Base-by-base conservation (phyloP, 1,140 invertebrate genomes). In the Pomacea maculata region DNA sequence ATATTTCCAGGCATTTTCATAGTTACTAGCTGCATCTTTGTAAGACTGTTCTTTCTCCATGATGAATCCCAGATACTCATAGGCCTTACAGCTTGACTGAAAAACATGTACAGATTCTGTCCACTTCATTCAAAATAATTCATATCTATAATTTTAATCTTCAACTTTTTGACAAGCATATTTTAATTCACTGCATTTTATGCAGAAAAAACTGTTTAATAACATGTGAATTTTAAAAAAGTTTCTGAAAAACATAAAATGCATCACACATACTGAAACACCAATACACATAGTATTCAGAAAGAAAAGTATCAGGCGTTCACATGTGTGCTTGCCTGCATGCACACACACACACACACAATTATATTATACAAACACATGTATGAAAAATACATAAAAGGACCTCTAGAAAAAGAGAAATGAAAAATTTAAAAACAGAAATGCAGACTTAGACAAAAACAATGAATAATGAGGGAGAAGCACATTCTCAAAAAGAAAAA, bases 41-140 rank as follows among this genome's bases (percentile, higher is more conserved):
- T 96, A 98, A 82, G 95, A 95, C 88, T 98, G 96, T 85, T 98
- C 96, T 86, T 97, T 98, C 90, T 99, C 98, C 72, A 95, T 94
- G 82, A 99, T 94, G 82, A 94, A 94, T 0, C 96, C 98, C 87
- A 94, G 92, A 54, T 96, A 95, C 92, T 99, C 97, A 88, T 97
- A 96, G 0, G 97, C 97, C 88, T 96, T 95, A 9, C 95, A 94
- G 86, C 96, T 98, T 0, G 96, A 96, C 87, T 93, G 81, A 64
- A 83, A 85, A 61, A 63, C 80, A 34, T 68, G 71, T 21, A 75
- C 55, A 57, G 29, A 25, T 70, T 70, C 21, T 70, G 12, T n/a
- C n/a, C 68, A 17, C 29, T 45, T 45, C 52, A 15, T 52, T 25
- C 11, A 55, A 65, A 19, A 19, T 55, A 5, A 71, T 45, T 12